Percentiles rank a stretch among this genome's conserved stretches.
Evolutionary conservation across 1,140 invertebrate genomes (phyloP).

Genomic region (Brachionus plicatilis): DNA sequence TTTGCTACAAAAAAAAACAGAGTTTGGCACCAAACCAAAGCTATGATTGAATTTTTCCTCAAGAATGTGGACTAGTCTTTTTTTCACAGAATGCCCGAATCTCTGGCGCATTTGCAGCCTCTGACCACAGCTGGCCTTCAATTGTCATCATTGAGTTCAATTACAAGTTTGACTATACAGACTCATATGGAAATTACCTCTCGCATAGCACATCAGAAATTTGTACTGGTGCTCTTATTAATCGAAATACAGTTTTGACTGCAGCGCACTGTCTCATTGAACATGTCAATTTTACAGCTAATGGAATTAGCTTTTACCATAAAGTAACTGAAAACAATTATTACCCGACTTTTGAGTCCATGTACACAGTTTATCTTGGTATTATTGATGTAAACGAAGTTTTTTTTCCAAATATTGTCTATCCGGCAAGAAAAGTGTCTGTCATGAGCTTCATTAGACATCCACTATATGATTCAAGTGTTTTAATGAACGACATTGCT

Average conservation of each 20-base stretch:
- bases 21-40: not conserved
- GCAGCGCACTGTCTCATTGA: constrained; percentile 16
- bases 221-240: not conserved
- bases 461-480: not conserved
- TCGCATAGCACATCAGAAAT: not conserved
- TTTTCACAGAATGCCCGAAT: not conserved
- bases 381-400: not conserved
- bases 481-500: not conserved
- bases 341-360: not conserved
- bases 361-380: constrained; percentile 10
- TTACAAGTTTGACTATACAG: not conserved
- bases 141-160: not conserved
- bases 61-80: not conserved
- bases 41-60: not conserved
- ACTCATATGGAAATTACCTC: not conserved
- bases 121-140: not conserved
- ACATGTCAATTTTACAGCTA: not conserved
- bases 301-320: not conserved
- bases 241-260: constrained; percentile 1
- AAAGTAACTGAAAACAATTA: not conserved
- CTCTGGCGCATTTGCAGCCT: not conserved
- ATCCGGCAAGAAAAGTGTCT: not conserved
- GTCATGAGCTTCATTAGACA: not conserved
- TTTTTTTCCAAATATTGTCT: not conserved
- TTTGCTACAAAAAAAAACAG: not conserved